A percentile compares a stretch with the other conserved stretches of the same genome.
Conservation (phyloP, 1,140 invertebrate genomes). For the Galleria mellonella region DNA sequence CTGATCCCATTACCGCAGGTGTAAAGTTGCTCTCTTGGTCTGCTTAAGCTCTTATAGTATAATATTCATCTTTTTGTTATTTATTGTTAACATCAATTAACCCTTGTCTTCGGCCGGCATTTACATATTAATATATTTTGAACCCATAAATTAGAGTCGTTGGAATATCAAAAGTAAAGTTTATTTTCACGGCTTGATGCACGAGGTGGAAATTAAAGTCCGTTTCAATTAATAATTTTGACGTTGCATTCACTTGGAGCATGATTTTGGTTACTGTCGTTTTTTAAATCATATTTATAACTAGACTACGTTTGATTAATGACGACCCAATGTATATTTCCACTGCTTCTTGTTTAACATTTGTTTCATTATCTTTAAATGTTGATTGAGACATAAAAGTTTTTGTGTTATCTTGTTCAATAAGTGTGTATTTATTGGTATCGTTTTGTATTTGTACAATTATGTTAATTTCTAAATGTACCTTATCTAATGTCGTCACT, state of each 20-base stretch:
- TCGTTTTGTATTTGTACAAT: too few relatives aligned
- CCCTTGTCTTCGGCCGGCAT: conserved; percentile 29
- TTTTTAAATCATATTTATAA: conserved; percentile 5
- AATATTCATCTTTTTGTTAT: conserved; percentile 31
- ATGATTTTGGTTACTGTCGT: conserved; percentile 3
- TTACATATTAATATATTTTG: conserved; percentile 44
- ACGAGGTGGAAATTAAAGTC: conserved; percentile 21
- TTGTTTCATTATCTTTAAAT: background rate
- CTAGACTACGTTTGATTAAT: conserved; percentile 3
- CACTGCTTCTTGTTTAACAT: conserved; percentile 3
- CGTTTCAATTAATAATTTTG: conserved; percentile 29
- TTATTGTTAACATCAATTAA: conserved; percentile 54
- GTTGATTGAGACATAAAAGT: too few relatives aligned
- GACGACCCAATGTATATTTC: background rate
- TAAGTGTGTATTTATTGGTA: too few relatives aligned
- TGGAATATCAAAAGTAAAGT: conserved; percentile 15
- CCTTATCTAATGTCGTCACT: too few relatives aligned
- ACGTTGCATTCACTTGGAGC: conserved; percentile 18
- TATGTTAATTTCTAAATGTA: too few relatives aligned
- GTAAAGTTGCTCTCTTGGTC: conserved; percentile 29
- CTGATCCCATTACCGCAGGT: conserved; percentile 21
- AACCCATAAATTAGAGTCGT: conserved; percentile 36
- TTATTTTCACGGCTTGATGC: conserved; percentile 10
- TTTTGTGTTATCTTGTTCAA: too few relatives aligned
- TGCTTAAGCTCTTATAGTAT: too few relatives aligned